Percentiles rank a stretch among this genome's conserved stretches.
phyloP scores from a whole-genome alignment of 2,113 vertebrate species.

The Lucifuga dentata region DNA sequence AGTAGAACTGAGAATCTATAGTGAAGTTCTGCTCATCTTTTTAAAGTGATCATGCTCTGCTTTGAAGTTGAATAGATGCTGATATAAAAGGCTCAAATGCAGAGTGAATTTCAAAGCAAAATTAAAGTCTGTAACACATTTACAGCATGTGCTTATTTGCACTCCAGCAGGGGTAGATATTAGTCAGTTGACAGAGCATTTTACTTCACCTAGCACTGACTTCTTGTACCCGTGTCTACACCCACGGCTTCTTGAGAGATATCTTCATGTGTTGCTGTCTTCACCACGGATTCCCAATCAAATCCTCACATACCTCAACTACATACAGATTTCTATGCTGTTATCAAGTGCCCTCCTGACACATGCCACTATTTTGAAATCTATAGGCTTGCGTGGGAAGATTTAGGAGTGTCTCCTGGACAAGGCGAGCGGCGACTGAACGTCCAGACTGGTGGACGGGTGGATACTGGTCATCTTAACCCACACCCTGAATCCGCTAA shows the following conservation, averaged over 20 bases:
- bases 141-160: too few species aligned
- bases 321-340: conserved; percentile 15
- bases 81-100: too few species aligned
- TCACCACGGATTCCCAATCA: conserved; percentile 28
- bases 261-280: conserved; percentile 22
- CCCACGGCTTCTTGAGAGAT: neutral
- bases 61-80: too few species aligned
- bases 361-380: conserved; percentile 64
- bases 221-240: neutral
- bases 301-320: conserved; percentile 35
- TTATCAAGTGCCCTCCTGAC: conserved; percentile 61
- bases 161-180: too few species aligned
- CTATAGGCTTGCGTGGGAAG: conserved; percentile 28
- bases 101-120: too few species aligned
- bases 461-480: conserved; percentile 59
- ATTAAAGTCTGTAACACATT: too few species aligned
- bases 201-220: too few species aligned
- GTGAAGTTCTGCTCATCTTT: too few species aligned
- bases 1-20: too few species aligned
- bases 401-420: conserved; percentile 54
- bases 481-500: conserved; percentile 72
- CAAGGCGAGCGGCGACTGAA: conserved; percentile 58
- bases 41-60: too few species aligned
- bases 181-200: too few species aligned
- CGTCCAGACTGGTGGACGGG: conserved; percentile 63